These are phyloP conservation scores for Saccopteryx bilineata DNA, from an alignment of 2,113 vertebrate genomes.

Conservation along the genomic window DNA sequence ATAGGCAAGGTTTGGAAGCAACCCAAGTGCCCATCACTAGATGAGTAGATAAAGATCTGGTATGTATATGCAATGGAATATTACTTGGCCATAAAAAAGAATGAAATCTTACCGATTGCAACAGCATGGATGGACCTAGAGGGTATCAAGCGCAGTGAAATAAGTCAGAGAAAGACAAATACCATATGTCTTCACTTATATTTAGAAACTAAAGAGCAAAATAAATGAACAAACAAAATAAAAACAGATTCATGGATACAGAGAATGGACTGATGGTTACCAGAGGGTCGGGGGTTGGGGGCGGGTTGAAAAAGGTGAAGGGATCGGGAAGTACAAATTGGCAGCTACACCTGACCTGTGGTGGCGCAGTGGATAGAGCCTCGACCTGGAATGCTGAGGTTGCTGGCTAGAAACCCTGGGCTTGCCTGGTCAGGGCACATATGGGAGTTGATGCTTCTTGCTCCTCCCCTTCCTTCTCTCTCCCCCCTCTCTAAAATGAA, in stretches of 20 bases:
- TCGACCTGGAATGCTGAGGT: neutral
- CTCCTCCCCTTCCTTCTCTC: neutral
- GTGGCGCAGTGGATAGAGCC: neutral
- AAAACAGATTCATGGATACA: neutral
- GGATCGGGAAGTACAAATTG: neutral
- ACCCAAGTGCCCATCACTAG: neutral
- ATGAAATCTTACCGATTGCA: neutral
- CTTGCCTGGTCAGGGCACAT: neutral
- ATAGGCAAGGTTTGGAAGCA: neutral
- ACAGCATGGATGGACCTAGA: neutral
- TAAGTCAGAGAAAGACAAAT: neutral
- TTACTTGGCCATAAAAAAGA: neutral
- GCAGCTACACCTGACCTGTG: too few relatives aligned
- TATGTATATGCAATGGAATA: neutral
- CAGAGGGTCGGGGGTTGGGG: neutral
- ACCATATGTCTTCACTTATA: neutral
- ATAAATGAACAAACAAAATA: neutral
- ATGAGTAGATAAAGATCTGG: neutral
- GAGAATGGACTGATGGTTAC: neutral
- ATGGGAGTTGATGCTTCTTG: neutral
- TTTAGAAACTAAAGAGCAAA: neutral
- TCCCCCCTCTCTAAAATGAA: neutral
- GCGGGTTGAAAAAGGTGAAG: neutral
- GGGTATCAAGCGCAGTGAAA: neutral
- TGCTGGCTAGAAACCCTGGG: neutral